A percentile compares a stretch with the other conserved stretches of the same genome.
These are phyloP conservation scores for Rhea americana DNA, from an alignment of 2,113 vertebrate genomes.

Conservation along the genomic window DNA sequence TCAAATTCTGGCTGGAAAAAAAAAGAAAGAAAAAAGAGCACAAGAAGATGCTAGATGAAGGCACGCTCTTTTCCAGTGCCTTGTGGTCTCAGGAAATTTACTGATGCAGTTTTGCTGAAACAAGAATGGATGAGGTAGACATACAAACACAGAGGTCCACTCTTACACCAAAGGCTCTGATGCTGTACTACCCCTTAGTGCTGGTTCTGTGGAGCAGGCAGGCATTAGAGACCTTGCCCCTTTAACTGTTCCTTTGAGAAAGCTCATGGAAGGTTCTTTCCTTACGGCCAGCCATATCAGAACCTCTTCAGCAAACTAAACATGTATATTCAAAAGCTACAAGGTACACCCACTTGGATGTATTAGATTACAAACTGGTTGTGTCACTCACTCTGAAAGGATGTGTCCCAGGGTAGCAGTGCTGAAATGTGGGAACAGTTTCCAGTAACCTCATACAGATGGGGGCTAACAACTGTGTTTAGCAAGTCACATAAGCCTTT, in stretches of 20 bases:
- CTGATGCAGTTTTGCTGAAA: not conserved
- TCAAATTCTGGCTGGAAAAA: not conserved
- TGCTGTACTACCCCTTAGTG: not conserved
- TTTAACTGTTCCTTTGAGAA: not conserved
- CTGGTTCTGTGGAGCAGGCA: not conserved
- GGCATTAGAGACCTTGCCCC: not conserved
- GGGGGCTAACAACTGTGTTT: conserved; percentile 11
- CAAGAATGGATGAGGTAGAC: no score
- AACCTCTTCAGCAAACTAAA: not conserved
- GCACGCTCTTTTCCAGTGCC: not conserved
- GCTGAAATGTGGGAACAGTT: not conserved
- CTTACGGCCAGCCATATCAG: not conserved
- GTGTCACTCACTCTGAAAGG: not conserved
- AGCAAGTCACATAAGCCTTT: not conserved
- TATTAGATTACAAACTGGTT: not conserved
- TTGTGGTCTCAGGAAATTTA: not conserved
- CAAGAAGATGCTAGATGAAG: not conserved
- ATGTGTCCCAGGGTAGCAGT: not conserved
- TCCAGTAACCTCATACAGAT: not conserved
- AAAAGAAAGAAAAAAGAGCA: not conserved
- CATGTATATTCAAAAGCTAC: not conserved
- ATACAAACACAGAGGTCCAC: rapidly evolving
- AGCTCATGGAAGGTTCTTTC: not conserved
- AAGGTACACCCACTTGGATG: not conserved
- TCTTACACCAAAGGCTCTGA: not conserved